Percentiles rank a stretch among this genome's conserved stretches.
phyloP scores from a whole-genome alignment of 1,140 invertebrate species.

The Phenacoccus solenopsis region DNA sequence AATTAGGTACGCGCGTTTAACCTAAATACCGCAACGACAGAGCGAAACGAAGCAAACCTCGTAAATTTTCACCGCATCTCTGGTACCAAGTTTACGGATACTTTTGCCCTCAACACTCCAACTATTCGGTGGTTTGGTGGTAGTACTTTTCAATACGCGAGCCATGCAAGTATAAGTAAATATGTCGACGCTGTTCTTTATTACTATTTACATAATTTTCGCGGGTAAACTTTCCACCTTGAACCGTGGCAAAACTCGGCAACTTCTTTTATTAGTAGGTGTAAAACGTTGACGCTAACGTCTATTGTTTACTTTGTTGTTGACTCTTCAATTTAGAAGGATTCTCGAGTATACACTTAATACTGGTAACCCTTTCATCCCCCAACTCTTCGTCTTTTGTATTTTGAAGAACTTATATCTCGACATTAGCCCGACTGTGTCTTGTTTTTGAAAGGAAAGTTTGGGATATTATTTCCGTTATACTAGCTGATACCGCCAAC shows the following conservation, averaged over 20 bases:
- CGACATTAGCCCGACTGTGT: slow-evolving; percentile 3
- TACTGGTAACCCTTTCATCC: background rate
- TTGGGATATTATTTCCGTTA: slow-evolving; percentile 15
- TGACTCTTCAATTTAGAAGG: slow-evolving; percentile 14
- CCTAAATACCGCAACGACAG: no score
- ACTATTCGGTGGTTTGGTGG: no score
- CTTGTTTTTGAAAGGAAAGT: slow-evolving; percentile 9
- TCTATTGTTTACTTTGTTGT: slow-evolving; percentile 13
- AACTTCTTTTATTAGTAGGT: slow-evolving; percentile 9
- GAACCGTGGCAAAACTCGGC: background rate
- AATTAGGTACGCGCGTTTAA: no score
- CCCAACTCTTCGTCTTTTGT: background rate
- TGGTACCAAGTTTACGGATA: no score
- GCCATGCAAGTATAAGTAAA: background rate
- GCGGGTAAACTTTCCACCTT: slow-evolving; percentile 1
- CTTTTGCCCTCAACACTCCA: no score
- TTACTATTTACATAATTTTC: slow-evolving; percentile 12
- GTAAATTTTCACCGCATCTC: no score
- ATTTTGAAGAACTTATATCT: background rate
- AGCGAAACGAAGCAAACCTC: no score
- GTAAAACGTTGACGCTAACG: slow-evolving; percentile 9
- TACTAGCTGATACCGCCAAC: background rate
- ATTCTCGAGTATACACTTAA: slow-evolving; percentile 6
- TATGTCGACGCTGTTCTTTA: background rate
- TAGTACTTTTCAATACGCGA: no score